These are phyloP conservation scores for Fulica atra DNA, from an alignment of 2,113 vertebrate genomes.

Conservation along the genomic window DNA sequence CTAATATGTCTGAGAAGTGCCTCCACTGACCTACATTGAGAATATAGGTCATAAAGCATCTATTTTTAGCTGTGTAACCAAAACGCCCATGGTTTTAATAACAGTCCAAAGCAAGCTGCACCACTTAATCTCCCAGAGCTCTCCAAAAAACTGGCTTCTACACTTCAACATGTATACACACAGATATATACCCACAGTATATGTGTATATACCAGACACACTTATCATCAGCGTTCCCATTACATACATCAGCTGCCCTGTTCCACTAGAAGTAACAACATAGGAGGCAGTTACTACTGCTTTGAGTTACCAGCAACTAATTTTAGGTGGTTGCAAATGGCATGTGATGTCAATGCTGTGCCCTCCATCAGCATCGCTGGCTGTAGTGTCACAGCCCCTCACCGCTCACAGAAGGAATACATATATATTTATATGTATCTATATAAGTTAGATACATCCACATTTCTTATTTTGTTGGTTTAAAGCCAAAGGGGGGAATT, in stretches of 20 bases:
- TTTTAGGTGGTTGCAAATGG: neutral
- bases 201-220: neutral
- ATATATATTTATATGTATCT: no score
- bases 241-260: neutral
- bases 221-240: neutral
- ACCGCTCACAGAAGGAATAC: neutral
- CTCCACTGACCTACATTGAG: conserved; percentile 37
- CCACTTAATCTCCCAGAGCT: neutral
- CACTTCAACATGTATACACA: neutral
- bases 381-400: neutral
- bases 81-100: neutral
- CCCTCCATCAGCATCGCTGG: neutral
- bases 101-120: neutral
- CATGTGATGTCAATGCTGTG: neutral
- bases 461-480: neutral
- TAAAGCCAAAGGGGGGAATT: neutral
- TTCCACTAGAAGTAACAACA: neutral
- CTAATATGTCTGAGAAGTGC: conserved; percentile 10
- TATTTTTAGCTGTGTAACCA: conserved; percentile 1
- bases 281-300: neutral
- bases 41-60: neutral
- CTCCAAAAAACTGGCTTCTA: neutral
- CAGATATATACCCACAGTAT: neutral
- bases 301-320: neutral
- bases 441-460: neutral